These are phyloP conservation scores for Pristionchus entomophagus DNA, from an alignment of 2,888 invertebrate species.

Conservation along the genomic window DNA sequence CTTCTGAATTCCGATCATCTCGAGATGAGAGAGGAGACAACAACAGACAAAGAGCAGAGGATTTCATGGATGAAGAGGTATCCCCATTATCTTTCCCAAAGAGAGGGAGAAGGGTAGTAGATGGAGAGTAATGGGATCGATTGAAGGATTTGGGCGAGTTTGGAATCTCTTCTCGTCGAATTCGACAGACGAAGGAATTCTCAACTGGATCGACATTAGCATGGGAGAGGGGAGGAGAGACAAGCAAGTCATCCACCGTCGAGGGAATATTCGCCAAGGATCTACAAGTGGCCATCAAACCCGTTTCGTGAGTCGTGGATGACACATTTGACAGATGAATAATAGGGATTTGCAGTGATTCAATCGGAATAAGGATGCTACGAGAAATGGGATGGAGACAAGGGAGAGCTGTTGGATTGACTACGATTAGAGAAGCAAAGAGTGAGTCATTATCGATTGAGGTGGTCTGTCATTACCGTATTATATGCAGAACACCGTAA, in stretches of 20 bases:
- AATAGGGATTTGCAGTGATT: conserved; percentile 81
- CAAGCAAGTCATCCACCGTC: background rate
- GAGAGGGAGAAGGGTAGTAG: background rate
- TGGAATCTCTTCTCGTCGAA: conserved; percentile 92
- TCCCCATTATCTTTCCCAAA: background rate
- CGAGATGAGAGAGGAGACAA: conserved; percentile 83
- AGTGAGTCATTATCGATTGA: background rate
- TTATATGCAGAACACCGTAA: conserved; percentile 3
- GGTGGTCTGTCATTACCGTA: background rate
- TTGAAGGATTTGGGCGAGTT: conserved; percentile 88
- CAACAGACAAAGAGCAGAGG: conserved; percentile 85
- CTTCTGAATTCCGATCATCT: conserved; percentile 91
- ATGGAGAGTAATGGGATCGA: background rate
- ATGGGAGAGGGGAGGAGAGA: conserved; percentile 31
- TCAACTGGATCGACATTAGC: conserved; percentile 13
- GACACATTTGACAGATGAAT: background rate
- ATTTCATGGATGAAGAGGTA: conserved; percentile 97
- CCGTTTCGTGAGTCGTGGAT: background rate
- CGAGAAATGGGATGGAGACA: conserved; percentile 93
- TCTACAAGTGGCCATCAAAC: conserved; percentile 6
- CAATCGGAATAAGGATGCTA: conserved; percentile 89
- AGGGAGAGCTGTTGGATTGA: conserved; percentile 86
- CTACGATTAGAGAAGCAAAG: conserved; percentile 51
- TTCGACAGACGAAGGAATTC: conserved; percentile 88
- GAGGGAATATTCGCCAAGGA: conserved; percentile 44